Evolutionary conservation across 2,888 invertebrate genomes (phyloP).

Genomic region (Uloborus plumipes): DNA sequence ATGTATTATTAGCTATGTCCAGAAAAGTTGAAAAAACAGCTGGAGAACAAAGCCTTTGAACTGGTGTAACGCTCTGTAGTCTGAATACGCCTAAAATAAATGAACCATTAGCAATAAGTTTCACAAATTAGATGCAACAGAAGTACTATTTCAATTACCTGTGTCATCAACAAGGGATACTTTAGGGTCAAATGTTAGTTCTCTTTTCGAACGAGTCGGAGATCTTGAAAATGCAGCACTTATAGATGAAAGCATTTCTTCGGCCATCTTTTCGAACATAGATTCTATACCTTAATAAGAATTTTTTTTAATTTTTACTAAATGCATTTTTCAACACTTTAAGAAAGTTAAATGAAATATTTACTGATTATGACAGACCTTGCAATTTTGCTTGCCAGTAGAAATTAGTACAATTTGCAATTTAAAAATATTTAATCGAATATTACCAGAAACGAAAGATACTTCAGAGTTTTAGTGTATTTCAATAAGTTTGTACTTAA

Average conservation of each 20-base stretch:
- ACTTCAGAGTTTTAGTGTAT: no score
- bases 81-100: constrained; percentile 41
- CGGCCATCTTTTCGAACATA: constrained; percentile 39
- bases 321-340: no score
- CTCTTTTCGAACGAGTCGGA: constrained; percentile 25
- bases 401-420: no score
- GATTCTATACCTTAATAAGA: constrained; percentile 1
- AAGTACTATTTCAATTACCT: constrained; percentile 17
- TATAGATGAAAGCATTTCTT: constrained; percentile 30
- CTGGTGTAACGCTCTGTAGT: constrained; percentile 40
- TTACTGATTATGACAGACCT: no score
- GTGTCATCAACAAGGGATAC: constrained; percentile 22
- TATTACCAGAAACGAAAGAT: no score
- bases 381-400: no score
- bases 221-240: constrained; percentile 22
- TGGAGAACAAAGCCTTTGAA: constrained; percentile 38
- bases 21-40: constrained; percentile 34
- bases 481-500: no score
- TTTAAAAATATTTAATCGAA: no score
- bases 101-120: background rate
- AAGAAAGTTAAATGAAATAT: no score
- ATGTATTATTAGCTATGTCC: constrained; percentile 26
- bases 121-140: background rate
- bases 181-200: background rate
- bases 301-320: no score